A percentile compares a stretch with the other conserved stretches of the same genome.
Evolutionary conservation across 2,113 vertebrate species (phyloP).

Genomic region (Meleagris gallopavo): DNA sequence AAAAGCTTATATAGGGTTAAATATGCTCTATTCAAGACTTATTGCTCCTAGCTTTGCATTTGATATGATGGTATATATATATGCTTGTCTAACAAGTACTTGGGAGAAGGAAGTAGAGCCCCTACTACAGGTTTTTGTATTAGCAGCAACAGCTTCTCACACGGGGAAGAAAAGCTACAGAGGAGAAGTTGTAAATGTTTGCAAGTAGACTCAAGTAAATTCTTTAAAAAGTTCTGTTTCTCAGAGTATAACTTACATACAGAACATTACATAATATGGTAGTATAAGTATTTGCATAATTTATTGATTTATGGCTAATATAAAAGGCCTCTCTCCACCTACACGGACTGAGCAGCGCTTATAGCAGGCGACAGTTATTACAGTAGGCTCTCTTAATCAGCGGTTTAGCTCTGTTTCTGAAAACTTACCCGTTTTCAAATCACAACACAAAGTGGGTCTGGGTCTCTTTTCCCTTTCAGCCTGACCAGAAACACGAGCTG

Average conservation of each 20-base stretch:
- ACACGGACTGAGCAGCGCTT: constrained; percentile 18
- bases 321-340: constrained; percentile 44
- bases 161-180: not conserved
- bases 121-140: not conserved
- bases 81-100: not conserved
- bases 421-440: not conserved
- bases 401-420: not conserved
- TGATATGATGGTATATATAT: constrained; percentile 60
- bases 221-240: not conserved
- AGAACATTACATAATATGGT: constrained; percentile 23
- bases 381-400: constrained; percentile 15
- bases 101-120: not conserved
- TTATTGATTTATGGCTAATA: constrained; percentile 59
- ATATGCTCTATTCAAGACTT: constrained; percentile 42
- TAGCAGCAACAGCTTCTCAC: not conserved
- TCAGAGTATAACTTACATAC: not conserved
- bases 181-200: not conserved
- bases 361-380: constrained; percentile 44
- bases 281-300: constrained; percentile 43
- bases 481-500: not conserved
- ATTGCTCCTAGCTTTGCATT: constrained; percentile 74
- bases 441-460: not conserved
- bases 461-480: not conserved
- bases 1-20: not conserved
- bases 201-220: not conserved